Evolutionary conservation across 2,888 invertebrate species (phyloP), one percentile per base, ranked within the genome.

Genomic region (Ornithoptera priamus): DNA sequence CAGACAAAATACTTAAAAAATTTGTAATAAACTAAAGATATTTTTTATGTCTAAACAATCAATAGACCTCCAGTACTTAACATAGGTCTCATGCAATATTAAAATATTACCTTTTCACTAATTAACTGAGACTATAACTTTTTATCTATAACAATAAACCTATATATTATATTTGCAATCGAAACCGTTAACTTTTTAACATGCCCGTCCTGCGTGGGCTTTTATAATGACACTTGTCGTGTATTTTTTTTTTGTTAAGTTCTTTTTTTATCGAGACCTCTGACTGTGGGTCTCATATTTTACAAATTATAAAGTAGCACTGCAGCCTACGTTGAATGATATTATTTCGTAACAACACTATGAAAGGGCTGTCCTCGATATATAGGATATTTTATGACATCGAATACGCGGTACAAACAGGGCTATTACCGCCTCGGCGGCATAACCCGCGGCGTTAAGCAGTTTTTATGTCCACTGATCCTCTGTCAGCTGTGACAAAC

Each of bases 361-460:
- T 10, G 57, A 58, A 53, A 36, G 30, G n/a, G 15, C 17, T 62
- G 46, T 58, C 20, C 62, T 66, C 62, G 30, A 67, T 64, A 72
- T 72, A 77, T 80, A 79, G 76, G 73, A 79, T 78, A 78, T 78
- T 81, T 81, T 78, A 79, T 78, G 76, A 78, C 76, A 78, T 75
- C 73, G 77, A 78, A 81, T 78, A 78, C 78, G 81, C 77, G 81
- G 74, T 81, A 77, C 81, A 87, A 85, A 86, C 85, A 85, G 84
- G 83, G 74, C 79, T 78, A 80, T 85, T 82, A 82, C 77, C 77
- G 74, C 76, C 70, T 77, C 77, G 76, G 78, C 76, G 75, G 72
- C 73, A 77, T 80, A 77, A 75, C 75, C 72, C 64, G 74, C 72
- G 77, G 80, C 78, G 76, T 81, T 56, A 62, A 83, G 77, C 76